Conservation (phyloP, 2,888 invertebrate species). For the Stegana nigrithorax region DNA sequence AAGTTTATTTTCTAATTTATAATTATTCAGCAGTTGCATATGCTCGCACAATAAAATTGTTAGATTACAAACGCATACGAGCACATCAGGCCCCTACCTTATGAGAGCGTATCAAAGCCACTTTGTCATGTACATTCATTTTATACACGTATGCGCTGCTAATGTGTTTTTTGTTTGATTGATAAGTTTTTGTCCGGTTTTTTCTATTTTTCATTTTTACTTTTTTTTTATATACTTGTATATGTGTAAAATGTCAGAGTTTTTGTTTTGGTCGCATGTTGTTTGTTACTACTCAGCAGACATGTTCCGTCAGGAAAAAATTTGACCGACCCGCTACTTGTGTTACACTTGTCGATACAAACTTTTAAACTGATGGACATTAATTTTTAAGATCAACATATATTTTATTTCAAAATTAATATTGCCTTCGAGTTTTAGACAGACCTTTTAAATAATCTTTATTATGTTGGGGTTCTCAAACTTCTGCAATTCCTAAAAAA, state of each 20-base stretch:
- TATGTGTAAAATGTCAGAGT: no score
- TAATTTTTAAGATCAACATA: no score
- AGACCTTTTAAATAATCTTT: no score
- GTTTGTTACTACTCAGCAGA: no score
- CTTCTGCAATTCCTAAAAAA: no score
- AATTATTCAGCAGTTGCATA: slow-evolving; percentile 36
- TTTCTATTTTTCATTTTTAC: slow-evolving; percentile 21
- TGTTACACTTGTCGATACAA: no score
- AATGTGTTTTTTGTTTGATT: slow-evolving; percentile 40
- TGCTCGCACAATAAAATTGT: slow-evolving; percentile 9
- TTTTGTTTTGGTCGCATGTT: no score
- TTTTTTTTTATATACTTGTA: slow-evolving; percentile 15
- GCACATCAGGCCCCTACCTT: neutral
- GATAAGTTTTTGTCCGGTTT: slow-evolving; percentile 50
- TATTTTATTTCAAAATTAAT: no score
- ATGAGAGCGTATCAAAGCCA: slow-evolving; percentile 1
- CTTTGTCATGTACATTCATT: slow-evolving; percentile 17
- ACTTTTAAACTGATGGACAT: no score
- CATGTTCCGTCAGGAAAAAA: neutral
- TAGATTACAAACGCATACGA: slow-evolving; percentile 5
- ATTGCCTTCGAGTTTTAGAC: no score
- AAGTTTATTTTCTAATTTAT: slow-evolving; percentile 50
- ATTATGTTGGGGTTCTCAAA: no score
- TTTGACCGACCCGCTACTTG: neutral
- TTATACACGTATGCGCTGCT: slow-evolving; percentile 11